phyloP scores from a whole-genome alignment of 2,888 invertebrate genomes.

The Chymomyza fuscimana region DNA sequence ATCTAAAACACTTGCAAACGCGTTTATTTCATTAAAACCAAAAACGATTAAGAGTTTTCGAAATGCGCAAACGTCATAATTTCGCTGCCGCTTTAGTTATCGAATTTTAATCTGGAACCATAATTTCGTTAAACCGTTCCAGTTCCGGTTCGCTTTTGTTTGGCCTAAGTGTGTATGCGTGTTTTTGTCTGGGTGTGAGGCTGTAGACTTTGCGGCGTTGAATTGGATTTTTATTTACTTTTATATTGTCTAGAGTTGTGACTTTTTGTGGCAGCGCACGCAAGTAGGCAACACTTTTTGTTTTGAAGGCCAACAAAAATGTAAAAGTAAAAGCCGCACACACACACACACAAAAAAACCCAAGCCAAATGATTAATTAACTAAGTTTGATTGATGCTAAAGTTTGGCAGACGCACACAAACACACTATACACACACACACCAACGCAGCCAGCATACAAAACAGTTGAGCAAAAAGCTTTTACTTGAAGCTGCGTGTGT shows the following conservation, averaged over 20 bases:
- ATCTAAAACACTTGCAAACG: background rate
- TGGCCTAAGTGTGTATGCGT: background rate
- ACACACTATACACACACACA: background rate
- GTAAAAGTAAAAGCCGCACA: background rate
- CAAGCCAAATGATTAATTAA: conserved; percentile 53
- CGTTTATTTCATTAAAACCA: background rate
- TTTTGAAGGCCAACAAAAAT: background rate
- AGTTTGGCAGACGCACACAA: conserved; percentile 4
- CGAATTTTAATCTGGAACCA: background rate
- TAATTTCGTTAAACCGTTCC: background rate
- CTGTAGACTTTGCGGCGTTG: background rate
- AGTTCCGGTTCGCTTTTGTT: background rate
- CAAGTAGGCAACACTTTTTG: conserved; percentile 10
- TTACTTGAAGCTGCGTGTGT: background rate
- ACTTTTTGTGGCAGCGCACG: background rate
- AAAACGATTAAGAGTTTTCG: background rate
- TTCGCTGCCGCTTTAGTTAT: background rate
- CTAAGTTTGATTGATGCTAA: conserved; percentile 44
- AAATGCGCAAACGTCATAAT: background rate
- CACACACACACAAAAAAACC: conserved; percentile 2
- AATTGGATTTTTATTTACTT: conserved; percentile 1
- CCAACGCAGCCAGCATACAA: conserved; percentile 25
- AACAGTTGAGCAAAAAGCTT: conserved; percentile 24
- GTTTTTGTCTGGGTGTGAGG: background rate
- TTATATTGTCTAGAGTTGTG: background rate